Evolutionary conservation across 2,797 vertebrate genomes (phyloP).

Genomic region (Gallirallus australis): DNA sequence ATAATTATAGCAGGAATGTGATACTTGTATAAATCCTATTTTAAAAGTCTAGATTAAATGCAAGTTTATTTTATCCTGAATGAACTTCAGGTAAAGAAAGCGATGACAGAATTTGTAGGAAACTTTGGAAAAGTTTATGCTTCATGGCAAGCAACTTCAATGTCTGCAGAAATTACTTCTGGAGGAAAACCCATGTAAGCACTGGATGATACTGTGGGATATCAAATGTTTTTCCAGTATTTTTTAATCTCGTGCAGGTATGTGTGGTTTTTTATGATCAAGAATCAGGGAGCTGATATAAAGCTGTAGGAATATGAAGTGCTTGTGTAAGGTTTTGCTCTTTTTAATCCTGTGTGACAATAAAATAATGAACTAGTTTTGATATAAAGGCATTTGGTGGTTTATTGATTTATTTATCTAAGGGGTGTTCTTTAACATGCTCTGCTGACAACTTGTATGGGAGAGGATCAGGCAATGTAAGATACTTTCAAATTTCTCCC

Average conservation of each 20-base stretch:
- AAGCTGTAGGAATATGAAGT: slow-evolving; percentile 24
- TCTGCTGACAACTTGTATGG: neutral
- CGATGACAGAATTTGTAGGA: neutral
- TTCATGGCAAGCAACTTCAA: neutral
- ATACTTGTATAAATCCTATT: neutral
- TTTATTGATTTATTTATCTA: slow-evolving; percentile 40
- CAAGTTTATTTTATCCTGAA: neutral
- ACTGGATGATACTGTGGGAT: neutral
- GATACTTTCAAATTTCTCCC: neutral
- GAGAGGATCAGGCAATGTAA: neutral
- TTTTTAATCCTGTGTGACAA: slow-evolving; percentile 40
- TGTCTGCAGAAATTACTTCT: neutral
- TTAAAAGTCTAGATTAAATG: slow-evolving; percentile 7
- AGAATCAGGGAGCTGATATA: neutral
- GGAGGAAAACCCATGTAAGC: neutral
- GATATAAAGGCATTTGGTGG: neutral
- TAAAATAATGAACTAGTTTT: slow-evolving; percentile 11
- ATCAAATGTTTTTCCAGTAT: neutral
- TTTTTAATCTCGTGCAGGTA: neutral
- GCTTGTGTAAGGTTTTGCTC: slow-evolving; percentile 52
- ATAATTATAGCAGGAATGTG: neutral
- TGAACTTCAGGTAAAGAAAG: neutral
- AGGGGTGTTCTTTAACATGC: neutral
- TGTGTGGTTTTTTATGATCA: too few species aligned
- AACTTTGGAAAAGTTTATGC: neutral